Evolutionary conservation across 2,113 vertebrate species (phyloP).

Genomic region (Solenodon paradoxus): DNA sequence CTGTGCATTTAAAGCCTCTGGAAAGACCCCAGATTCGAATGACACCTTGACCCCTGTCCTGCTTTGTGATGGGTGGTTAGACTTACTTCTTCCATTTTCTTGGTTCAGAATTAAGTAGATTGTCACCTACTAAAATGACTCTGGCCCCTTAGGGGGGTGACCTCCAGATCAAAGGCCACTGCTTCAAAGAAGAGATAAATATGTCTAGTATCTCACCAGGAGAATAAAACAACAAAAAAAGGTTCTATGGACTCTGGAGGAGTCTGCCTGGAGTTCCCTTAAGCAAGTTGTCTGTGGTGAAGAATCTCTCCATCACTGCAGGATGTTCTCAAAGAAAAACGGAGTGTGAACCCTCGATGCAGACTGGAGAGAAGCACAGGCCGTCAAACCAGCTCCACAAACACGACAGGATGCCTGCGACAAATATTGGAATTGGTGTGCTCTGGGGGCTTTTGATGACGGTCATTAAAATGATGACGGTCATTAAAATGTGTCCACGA

Average conservation of each 20-base stretch:
- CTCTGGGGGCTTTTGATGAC: slow-evolving; percentile 67
- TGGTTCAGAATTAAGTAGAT: slow-evolving; percentile 50
- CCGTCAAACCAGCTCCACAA: slow-evolving; percentile 75
- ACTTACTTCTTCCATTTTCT: slow-evolving; percentile 5
- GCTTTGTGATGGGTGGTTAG: background rate
- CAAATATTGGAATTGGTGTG: slow-evolving; percentile 50
- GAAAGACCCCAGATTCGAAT: background rate
- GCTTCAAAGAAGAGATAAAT: slow-evolving; percentile 56
- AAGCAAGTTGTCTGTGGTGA: slow-evolving; percentile 20
- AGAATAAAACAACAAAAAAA: background rate
- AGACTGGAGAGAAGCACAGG: slow-evolving; percentile 59
- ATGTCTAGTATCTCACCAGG: background rate
- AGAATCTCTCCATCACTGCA: background rate
- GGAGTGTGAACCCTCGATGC: slow-evolving; percentile 59
- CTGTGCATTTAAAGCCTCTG: background rate
- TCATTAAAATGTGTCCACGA: slow-evolving; percentile 69
- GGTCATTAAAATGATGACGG: slow-evolving; percentile 73
- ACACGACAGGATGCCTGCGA: slow-evolving; percentile 38
- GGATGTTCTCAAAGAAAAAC: slow-evolving; percentile 65
- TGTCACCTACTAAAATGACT: background rate
- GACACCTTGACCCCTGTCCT: background rate
- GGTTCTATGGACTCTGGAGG: background rate
- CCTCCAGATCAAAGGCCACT: slow-evolving; percentile 10
- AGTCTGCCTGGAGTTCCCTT: background rate
- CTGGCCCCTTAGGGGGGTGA: slow-evolving; percentile 1